Evolutionary conservation across 2,888 invertebrate species (phyloP).

Genomic region (Odontothrips loti): DNA sequence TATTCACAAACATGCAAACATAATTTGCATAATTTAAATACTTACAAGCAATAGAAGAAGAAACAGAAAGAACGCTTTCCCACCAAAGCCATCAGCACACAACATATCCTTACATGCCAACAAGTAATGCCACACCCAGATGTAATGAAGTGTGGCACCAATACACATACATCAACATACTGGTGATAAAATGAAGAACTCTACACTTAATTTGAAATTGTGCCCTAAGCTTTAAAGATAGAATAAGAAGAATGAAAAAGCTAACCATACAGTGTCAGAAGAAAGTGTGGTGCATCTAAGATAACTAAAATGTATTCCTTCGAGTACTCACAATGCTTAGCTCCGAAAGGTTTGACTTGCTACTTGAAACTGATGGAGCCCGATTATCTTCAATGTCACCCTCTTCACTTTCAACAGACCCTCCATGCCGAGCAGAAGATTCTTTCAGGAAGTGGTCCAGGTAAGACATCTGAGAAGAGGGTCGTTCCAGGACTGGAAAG

Average conservation of each 20-base stretch:
- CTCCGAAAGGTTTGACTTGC: slow-evolving; percentile 79
- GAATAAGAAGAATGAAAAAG: slow-evolving; percentile 28
- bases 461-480: slow-evolving; percentile 87
- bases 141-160: neutral
- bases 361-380: slow-evolving; percentile 71
- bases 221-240: neutral
- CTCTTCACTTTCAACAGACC: slow-evolving; percentile 65
- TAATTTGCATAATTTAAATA: no score
- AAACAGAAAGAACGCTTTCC: neutral
- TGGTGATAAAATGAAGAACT: neutral
- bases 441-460: slow-evolving; percentile 87
- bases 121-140: neutral
- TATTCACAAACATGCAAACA: no score
- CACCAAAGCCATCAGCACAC: neutral
- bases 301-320: slow-evolving; percentile 29
- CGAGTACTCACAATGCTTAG: slow-evolving; percentile 64
- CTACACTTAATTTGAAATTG: no score
- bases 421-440: slow-evolving; percentile 48
- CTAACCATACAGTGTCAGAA: neutral
- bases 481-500: slow-evolving; percentile 76
- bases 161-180: neutral
- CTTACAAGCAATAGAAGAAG: neutral
- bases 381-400: slow-evolving; percentile 72
- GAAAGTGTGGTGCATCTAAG: neutral
- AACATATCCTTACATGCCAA: neutral